Percentiles rank a stretch among this genome's conserved stretches.
These are phyloP conservation scores for Ctenoplectra terminalis DNA, from an alignment of 1,140 invertebrate species.

Conservation along the genomic window DNA sequence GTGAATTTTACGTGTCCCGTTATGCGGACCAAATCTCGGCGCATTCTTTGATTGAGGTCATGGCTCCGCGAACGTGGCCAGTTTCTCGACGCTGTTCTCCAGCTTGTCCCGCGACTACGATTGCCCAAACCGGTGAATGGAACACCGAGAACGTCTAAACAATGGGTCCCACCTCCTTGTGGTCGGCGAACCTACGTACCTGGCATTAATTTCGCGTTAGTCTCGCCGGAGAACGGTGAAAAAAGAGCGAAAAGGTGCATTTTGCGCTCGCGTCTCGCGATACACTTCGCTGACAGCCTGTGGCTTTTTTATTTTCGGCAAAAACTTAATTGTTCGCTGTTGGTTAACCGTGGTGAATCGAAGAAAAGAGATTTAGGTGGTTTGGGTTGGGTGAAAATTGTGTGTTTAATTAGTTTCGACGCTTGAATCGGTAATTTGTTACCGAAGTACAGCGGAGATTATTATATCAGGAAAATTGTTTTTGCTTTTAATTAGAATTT, in stretches of 20 bases:
- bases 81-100: slow-evolving; percentile 34
- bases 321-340: too few species aligned
- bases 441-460: too few species aligned
- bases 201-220: background rate
- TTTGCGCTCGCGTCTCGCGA: background rate
- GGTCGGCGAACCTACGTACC: too few species aligned
- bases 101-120: background rate
- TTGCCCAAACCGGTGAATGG: slow-evolving; percentile 16
- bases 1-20: slow-evolving; percentile 61
- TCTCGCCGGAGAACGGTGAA: background rate
- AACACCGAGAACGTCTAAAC: slow-evolving; percentile 13
- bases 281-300: background rate
- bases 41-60: slow-evolving; percentile 66
- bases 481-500: too few species aligned
- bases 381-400: too few species aligned
- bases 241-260: background rate
- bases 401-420: too few species aligned
- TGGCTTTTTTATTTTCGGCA: background rate
- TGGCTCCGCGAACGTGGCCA: slow-evolving; percentile 42
- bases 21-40: slow-evolving; percentile 62
- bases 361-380: too few species aligned
- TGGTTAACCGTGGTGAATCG: background rate
- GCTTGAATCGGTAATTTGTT: background rate
- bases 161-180: background rate
- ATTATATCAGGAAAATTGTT: too few species aligned